Evolutionary conservation across 2,113 vertebrate genomes (phyloP), one percentile per base, ranked within the genome.

Genomic region (Boleophthalmus pectinirostris): DNA sequence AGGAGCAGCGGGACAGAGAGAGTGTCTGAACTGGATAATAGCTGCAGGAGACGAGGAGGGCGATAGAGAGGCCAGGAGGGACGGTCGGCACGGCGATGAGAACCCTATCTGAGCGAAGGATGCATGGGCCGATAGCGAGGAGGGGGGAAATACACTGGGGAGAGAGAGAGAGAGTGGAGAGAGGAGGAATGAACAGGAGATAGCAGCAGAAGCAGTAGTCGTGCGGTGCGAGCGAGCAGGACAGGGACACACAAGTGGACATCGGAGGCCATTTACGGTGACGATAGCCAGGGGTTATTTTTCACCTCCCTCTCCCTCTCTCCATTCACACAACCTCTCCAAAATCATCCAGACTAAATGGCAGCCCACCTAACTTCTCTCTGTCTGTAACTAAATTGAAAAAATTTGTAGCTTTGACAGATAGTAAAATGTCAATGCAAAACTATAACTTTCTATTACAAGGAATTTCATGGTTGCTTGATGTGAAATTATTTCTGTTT

Each of bases 251-350:
- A 88, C 82, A 88, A 82, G 83, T 81, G 81, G 81, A 86, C 72
- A 83, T 91, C 83, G 86, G 75, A 78, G 81, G 81, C 83, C 81
- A 85, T 88, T 88, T 89, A 88, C 83, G 81, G 81, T 79, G 88
- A 90, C 88, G 85, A 89, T 90, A 89, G 87, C 90, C 85, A 86
- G 82, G 80, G 87, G 86, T 86, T 88, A 78, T 88, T 89, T 84
- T 87, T 82, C 68, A 67, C 58, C 72, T 45, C 63, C 47, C 29
- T 63, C 33, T 29, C 29, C 4, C 29, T 10, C 9, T 43, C 67
- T 77, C 83, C 75, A 77, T 72, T 74, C 79, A 25, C 49, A 51
- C 49, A 29, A 20, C 20, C 43, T 60, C 64, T 68, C 60, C 65
- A 14, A 49, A 75, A 3, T 74, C 12, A 78, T 78, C 69, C 58